Evolutionary conservation across 2,113 vertebrate genomes (phyloP), one percentile per base, ranked within the genome.

Genomic region (Paramisgurnus dabryanus): DNA sequence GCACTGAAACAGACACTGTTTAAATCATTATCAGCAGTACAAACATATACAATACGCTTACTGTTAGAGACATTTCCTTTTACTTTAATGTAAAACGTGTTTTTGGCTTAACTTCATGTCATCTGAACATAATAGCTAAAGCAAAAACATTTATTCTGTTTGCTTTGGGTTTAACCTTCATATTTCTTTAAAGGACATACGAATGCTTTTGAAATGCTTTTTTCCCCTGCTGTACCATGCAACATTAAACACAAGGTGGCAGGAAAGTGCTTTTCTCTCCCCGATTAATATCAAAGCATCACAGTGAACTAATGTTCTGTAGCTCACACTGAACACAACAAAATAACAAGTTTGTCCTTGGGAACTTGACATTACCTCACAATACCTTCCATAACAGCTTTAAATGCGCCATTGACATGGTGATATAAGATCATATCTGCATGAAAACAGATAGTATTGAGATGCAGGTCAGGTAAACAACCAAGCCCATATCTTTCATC

Each of bases 241-340:
- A 10, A 12, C 34, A 66, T 18, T 76, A 70, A 60, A 82, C 85
- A 86, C 79, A 67, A 49, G 85, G 79, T 76, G 85, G 82, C 85
- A 83, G 82, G 72, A 79, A 80, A 83, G 66, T 15, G 71, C 82
- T 78, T 58, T 79, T 57, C 55, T 57, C 72, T 64, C 34, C 55
- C 69, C n/a, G 22, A 4, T 73, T 34, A 6, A 34, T 7, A 17
- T 45, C 5, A 43, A 18, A 39, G 15, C 70, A 22, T 58, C n/a
- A 22, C 39, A 22, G n/a, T 18, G 17, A 40, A 75, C 55, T 55
- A 39, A 39, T 55, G 15, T 34, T 61, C 55, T 34, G 11, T 15
- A 27, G 41, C 41, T 71, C 8, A 40, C 34, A 18, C 39, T 43
- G 43, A 60, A 43, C 6, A 39, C 5, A 73, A 60, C 17, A 22